Evolutionary conservation across 2,797 vertebrate species (phyloP).

Genomic region (Mareca strepera): DNA sequence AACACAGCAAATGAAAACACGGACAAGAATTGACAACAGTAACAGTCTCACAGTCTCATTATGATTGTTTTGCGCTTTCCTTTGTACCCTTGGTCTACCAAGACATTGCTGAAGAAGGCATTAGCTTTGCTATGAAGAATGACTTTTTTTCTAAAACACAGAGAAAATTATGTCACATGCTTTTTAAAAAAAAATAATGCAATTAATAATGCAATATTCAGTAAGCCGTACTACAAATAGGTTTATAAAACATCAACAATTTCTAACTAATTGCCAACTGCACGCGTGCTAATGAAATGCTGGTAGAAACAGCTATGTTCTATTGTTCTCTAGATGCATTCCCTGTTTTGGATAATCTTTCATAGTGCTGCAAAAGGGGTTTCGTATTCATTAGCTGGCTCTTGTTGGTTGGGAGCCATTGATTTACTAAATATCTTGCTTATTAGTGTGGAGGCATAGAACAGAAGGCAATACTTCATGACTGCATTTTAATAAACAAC

Average conservation of each 20-base stretch:
- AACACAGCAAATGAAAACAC: background rate
- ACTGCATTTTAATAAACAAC: constrained; percentile 67
- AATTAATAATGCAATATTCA: constrained; percentile 8
- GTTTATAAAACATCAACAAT: constrained; percentile 40
- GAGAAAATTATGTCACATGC: background rate
- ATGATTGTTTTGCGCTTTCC: background rate
- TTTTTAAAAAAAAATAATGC: background rate
- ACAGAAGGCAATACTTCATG: constrained; percentile 46
- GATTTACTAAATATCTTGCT: constrained; percentile 72
- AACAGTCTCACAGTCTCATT: background rate
- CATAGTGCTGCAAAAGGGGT: constrained; percentile 45
- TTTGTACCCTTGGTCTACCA: background rate
- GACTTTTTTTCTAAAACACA: background rate
- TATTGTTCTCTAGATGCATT: constrained; percentile 62
- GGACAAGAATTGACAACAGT: background rate
- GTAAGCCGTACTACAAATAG: constrained; percentile 26
- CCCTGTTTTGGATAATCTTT: constrained; percentile 54
- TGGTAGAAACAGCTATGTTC: constrained; percentile 50
- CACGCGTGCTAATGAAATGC: constrained; percentile 57
- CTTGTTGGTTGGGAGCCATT: constrained; percentile 55
- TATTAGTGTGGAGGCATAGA: constrained; percentile 58
- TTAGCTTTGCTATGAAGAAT: background rate
- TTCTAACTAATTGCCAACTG: constrained; percentile 61
- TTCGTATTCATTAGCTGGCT: constrained; percentile 69
- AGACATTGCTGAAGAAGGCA: background rate